Evolutionary conservation across 2,888 invertebrate genomes (phyloP).

Genomic region (Penaeus monodon): DNA sequence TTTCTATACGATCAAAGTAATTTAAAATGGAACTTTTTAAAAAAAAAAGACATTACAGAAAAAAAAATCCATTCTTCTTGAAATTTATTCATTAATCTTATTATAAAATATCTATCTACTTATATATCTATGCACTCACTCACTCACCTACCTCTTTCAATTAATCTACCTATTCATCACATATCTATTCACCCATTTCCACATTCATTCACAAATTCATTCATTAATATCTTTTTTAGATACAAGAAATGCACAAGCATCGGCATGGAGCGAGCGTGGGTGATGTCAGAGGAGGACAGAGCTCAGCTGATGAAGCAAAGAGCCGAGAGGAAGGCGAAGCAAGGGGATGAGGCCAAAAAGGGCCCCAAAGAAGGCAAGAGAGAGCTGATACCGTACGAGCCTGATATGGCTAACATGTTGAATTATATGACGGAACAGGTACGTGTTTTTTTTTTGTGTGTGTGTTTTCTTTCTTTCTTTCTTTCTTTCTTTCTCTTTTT

Average conservation of each 20-base stretch:
- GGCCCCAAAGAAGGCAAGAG: constrained; percentile 34
- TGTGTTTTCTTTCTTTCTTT: no score
- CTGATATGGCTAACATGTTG: constrained; percentile 66
- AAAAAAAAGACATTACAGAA: no score
- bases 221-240: not conserved
- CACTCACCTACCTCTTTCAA: no score
- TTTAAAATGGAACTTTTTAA: no score
- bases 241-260: constrained; percentile 68
- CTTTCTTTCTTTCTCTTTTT: no score
- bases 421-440: constrained; percentile 66
- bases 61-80: no score
- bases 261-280: constrained; percentile 70
- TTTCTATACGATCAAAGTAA: no score
- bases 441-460: not conserved
- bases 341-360: constrained; percentile 12
- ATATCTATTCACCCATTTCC: not conserved
- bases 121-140: no score
- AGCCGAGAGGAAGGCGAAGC: constrained; percentile 64
- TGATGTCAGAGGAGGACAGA: constrained; percentile 69
- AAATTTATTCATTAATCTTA: no score
- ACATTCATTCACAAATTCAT: not conserved
- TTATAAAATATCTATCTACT: no score
- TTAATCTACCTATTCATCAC: not conserved
- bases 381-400: constrained; percentile 61
- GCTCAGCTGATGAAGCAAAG: constrained; percentile 66